A percentile compares a stretch with the other conserved stretches of the same genome.
Conservation (phyloP, 1,140 invertebrate species). For the Lucilia sericata region DNA sequence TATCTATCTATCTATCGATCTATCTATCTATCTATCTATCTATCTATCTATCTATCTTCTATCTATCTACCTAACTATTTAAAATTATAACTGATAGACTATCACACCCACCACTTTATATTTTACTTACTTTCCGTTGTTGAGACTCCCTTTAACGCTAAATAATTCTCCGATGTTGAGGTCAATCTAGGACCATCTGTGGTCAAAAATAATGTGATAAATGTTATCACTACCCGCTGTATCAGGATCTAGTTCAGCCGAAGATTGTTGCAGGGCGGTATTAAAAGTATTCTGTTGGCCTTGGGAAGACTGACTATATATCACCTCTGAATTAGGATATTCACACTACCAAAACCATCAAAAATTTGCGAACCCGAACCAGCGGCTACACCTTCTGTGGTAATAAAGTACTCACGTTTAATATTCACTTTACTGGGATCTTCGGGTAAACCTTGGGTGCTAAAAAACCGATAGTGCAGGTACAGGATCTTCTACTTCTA, state of each 20-base stretch:
- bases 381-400: conserved; percentile 53
- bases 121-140: conserved; percentile 46
- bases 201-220: conserved; percentile 64
- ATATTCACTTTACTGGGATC: conserved; percentile 65
- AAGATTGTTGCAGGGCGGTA: conserved; percentile 12
- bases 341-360: conserved; percentile 15
- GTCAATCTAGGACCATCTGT: conserved; percentile 56
- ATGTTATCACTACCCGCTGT: conserved; percentile 63
- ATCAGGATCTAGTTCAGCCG: conserved; percentile 56
- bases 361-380: neutral
- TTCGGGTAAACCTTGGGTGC: conserved; percentile 43
- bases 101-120: too few species aligned
- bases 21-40: too few species aligned
- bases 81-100: too few species aligned
- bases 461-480: conserved; percentile 37
- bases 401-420: conserved; percentile 58
- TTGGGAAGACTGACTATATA: neutral
- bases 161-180: conserved; percentile 42
- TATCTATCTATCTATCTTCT: too few species aligned
- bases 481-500: conserved; percentile 23
- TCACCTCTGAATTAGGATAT: conserved; percentile 31
- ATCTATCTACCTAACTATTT: too few species aligned
- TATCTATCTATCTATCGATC: too few species aligned
- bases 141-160: conserved; percentile 5
- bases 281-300: conserved; percentile 6